Conservation (phyloP, 2,888 invertebrate species). For the Nemurella pictetii region DNA sequence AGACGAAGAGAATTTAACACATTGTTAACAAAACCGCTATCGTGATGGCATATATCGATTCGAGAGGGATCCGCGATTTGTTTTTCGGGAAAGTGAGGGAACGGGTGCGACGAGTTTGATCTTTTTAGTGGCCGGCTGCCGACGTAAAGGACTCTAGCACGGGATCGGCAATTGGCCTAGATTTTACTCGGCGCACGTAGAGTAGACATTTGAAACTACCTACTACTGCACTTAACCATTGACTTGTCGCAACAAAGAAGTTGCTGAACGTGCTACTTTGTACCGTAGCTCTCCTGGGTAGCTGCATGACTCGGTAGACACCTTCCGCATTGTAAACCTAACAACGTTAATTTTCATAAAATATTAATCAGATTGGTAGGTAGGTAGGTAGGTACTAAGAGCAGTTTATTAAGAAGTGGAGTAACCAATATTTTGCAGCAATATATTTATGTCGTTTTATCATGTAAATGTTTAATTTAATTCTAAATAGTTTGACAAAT, state of each 20-base stretch:
- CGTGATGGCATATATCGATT: background rate
- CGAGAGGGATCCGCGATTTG: background rate
- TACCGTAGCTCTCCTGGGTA: background rate
- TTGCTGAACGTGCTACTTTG: background rate
- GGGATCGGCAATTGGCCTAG: background rate
- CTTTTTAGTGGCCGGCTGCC: background rate
- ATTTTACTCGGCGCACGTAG: background rate
- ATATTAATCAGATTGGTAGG: too few relatives aligned
- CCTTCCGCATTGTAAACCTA: background rate
- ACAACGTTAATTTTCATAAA: background rate
- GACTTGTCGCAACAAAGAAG: background rate
- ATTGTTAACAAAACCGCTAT: background rate
- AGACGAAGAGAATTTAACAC: slow-evolving; percentile 5
- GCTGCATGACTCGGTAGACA: background rate
- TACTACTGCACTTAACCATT: background rate
- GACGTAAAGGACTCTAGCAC: background rate
- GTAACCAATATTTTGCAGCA: background rate
- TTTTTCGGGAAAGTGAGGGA: background rate
- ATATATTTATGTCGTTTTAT: background rate
- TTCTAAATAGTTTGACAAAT: background rate
- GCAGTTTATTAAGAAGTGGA: background rate
- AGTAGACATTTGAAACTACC: background rate
- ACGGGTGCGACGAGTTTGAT: background rate
- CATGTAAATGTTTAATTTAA: background rate
- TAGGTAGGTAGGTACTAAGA: background rate